These are phyloP conservation scores for Teleiodes luculella DNA, from an alignment of 2,888 invertebrate genomes.

Conservation along the genomic window DNA sequence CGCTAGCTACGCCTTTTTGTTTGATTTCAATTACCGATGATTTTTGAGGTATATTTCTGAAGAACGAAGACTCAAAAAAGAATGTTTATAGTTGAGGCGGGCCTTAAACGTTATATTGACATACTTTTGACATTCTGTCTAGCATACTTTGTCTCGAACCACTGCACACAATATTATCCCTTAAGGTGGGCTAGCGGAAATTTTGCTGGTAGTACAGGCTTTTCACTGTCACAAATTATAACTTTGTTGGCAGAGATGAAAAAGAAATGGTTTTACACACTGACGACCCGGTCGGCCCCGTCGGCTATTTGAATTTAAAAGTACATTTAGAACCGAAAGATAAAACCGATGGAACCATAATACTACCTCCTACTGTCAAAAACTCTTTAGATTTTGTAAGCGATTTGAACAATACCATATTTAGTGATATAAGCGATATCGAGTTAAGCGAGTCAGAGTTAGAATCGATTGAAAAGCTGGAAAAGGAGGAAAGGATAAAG, in stretches of 20 bases:
- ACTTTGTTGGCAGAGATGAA: conserved; percentile 82
- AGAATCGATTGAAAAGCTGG: conserved; percentile 78
- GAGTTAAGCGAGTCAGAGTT: conserved; percentile 81
- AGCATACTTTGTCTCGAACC: too few relatives aligned
- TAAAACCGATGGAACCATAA: conserved; percentile 51
- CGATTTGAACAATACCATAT: conserved; percentile 81
- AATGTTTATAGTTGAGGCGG: too few relatives aligned
- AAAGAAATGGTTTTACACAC: conserved; percentile 93
- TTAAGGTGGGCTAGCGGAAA: too few relatives aligned
- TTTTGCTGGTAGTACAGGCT: too few relatives aligned
- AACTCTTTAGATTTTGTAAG: conserved; percentile 79
- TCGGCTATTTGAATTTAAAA: conserved; percentile 94
- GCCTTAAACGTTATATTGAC: too few relatives aligned
- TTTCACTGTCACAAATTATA: not conserved
- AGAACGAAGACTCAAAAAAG: too few relatives aligned
- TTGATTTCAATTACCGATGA: too few relatives aligned
- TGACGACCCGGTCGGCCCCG: conserved; percentile 95
- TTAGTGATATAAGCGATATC: conserved; percentile 81
- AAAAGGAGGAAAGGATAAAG: conserved; percentile 67
- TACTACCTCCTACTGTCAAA: conserved; percentile 72
- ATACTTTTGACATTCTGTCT: too few relatives aligned
- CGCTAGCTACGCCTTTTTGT: too few relatives aligned
- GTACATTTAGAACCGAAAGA: conserved; percentile 86
- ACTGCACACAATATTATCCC: too few relatives aligned
- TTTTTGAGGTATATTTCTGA: too few relatives aligned